Base-by-base conservation (phyloP, 2,113 vertebrate genomes). In the Engraulis encrasicolus region DNA sequence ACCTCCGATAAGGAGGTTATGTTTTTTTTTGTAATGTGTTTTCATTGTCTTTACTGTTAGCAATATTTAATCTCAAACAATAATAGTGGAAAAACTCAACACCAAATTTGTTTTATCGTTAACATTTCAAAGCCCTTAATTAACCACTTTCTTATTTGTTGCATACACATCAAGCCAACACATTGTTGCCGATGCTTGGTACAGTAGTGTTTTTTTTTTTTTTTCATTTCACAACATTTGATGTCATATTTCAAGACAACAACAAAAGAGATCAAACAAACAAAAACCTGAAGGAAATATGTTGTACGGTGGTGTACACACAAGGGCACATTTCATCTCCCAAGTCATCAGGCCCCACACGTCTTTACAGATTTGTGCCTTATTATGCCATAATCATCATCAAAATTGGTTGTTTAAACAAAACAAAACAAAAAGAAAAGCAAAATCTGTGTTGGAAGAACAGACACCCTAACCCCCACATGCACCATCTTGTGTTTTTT, bases 51-150 rank as follows among this genome's bases (percentile, higher is more conserved):
- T 45, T 45, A 5, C 40, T 45, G 40, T 45, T 45, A 45, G 40
- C 9, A 45, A 14, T 14, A 66, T 61, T 27, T 66, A 6, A 27
- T 27, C 27, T 34, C 15, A 34, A 74, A 34, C 27, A 74, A 74
- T 34, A 36, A 31, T 23, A 74, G 66, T 36, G 81, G 88, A 88
- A 83, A n/a, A 87, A 90, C 58, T 90, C 90, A 91, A 81, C 79
- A 23, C 2, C 80, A n/a, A 87, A 83, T 82, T 84, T 81, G 81
- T 78, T 50, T 78, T 83, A 88, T 40, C 50, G 19, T 23, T 61
- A 38, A 83, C 88, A 87, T 87, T 81, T 52, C 15, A 78, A 27
- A 15, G 31, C 23, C 34, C 17, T 27, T 34, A 14, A 74, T 19
- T 34, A 36, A 74, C 27, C 27, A 14, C 11, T 74, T 74, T 36